phyloP scores from a whole-genome alignment of 2,888 invertebrate species.

The Phragmatobia fuliginosa region DNA sequence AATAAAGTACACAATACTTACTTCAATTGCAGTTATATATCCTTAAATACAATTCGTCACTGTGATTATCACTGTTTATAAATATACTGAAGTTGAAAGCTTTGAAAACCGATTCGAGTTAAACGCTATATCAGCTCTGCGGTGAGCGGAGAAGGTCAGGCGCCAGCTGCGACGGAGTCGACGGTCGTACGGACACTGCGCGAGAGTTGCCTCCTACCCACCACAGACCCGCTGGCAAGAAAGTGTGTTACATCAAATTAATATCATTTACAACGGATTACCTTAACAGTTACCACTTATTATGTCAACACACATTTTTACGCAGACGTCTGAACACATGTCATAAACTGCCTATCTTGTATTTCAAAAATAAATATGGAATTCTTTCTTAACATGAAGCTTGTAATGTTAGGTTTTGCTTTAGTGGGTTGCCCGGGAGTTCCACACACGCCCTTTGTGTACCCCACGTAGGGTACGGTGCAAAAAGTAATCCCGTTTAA shows the following conservation, averaged over 20 bases:
- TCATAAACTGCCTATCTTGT: slow-evolving; percentile 19
- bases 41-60: slow-evolving; percentile 35
- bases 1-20: slow-evolving; percentile 34
- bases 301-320: slow-evolving; percentile 59
- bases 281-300: slow-evolving; percentile 72
- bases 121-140: slow-evolving; percentile 52
- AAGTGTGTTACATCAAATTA: slow-evolving; percentile 79
- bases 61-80: slow-evolving; percentile 34
- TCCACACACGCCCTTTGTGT: too few relatives aligned
- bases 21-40: slow-evolving; percentile 30
- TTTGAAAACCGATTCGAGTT: slow-evolving; percentile 23
- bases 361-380: slow-evolving; percentile 11
- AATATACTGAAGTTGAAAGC: slow-evolving; percentile 25
- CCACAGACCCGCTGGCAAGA: slow-evolving; percentile 66
- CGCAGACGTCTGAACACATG: slow-evolving; percentile 22
- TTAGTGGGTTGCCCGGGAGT: too few relatives aligned
- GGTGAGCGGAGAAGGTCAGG: slow-evolving; percentile 49
- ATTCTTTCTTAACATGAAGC: neutral
- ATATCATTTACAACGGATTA: slow-evolving; percentile 77
- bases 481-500: too few relatives aligned
- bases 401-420: too few relatives aligned
- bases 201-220: slow-evolving; percentile 49
- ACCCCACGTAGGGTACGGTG: too few relatives aligned
- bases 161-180: slow-evolving; percentile 71
- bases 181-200: slow-evolving; percentile 73